These are phyloP conservation scores for Pseudomyrmex pallidus DNA, from an alignment of 1,140 invertebrate genomes.

Conservation along the genomic window DNA sequence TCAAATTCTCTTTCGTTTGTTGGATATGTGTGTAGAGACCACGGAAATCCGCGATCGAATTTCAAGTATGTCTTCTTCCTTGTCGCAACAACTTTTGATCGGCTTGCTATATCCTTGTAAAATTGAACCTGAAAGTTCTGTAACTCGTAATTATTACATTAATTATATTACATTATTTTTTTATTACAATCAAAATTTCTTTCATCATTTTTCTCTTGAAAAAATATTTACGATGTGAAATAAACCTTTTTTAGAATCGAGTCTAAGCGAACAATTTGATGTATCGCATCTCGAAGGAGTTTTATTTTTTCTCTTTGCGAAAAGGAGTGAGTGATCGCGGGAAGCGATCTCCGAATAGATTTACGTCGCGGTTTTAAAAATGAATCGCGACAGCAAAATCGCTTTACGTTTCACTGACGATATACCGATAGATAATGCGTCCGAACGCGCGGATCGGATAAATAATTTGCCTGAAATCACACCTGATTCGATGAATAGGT, in stretches of 20 bases:
- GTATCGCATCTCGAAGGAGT: not conserved
- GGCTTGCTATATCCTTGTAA: too few relatives aligned
- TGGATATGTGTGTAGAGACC: not conserved
- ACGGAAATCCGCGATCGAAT: not conserved
- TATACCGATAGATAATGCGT: not conserved
- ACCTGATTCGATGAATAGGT: slow-evolving; percentile 36
- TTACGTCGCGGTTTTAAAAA: slow-evolving; percentile 3
- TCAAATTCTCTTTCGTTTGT: not conserved
- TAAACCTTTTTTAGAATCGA: too few relatives aligned
- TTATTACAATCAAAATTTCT: too few relatives aligned
- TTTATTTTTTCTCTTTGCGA: too few relatives aligned
- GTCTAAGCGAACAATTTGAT: too few relatives aligned
- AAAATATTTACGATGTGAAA: too few relatives aligned
- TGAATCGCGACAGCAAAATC: not conserved
- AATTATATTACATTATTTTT: too few relatives aligned
- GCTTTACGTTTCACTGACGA: not conserved
- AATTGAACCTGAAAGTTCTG: too few relatives aligned
- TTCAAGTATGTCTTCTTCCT: not conserved
- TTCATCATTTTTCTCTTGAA: too few relatives aligned
- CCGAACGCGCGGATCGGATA: not conserved
- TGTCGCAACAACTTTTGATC: too few relatives aligned
- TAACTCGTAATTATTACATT: too few relatives aligned
- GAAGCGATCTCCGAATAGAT: not conserved
- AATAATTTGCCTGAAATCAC: slow-evolving; percentile 29
- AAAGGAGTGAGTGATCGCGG: not conserved